Base-by-base conservation (phyloP, 2,113 vertebrate species). In the Tamias sibiricus region DNA sequence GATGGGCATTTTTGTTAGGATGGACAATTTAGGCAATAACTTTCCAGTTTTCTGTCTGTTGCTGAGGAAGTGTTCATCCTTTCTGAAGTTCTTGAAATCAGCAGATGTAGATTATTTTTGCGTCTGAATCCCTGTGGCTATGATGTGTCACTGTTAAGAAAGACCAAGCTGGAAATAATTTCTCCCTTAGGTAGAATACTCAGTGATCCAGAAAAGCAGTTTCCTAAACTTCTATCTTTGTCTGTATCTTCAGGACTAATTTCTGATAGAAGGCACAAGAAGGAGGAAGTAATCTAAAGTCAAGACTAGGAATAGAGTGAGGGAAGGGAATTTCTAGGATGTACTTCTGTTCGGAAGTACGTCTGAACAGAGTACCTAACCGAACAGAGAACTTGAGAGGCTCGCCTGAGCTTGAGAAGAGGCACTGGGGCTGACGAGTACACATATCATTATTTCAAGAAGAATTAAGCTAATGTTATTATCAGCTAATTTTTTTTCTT, bases 21-120 rank as follows among this genome's bases (percentile, higher is more conserved):
- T 76, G 72, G 22, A 76, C 7, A 32, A 75, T 44, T 74, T 74
- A 80, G 74, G 52, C 3, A 37, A n/a, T 22, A 85, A 40, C 69
- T 89, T 95, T 90, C 54, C n/a, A 86, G n/a, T 79, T 89, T 86
- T 93, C 35, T 11, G 8, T 91, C 68, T 95, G 32, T 74, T 71
- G 17, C 42, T 52, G 49, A 86, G 64, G 20, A 85, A 83, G 14
- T 52, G 32, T 75, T 83, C 32, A 88, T 69, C 35, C 82, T 88
- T 74, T 71, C 52, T 77, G 68, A 93, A 24, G 32, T 66, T 81
- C 52, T 76, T 95, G 32, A 90, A 81, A 66, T 74, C 10, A 57
- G 37, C 66, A 76, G 69, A 83, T 32, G 40, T 26, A 81, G 30
- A 93, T 32, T 74, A 19, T n/a, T 92, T 89, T 87, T 35, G 28